Evolutionary conservation across 2,888 invertebrate species (phyloP), one percentile per base, ranked within the genome.

Genomic region (Drosophila nigricruria): DNA sequence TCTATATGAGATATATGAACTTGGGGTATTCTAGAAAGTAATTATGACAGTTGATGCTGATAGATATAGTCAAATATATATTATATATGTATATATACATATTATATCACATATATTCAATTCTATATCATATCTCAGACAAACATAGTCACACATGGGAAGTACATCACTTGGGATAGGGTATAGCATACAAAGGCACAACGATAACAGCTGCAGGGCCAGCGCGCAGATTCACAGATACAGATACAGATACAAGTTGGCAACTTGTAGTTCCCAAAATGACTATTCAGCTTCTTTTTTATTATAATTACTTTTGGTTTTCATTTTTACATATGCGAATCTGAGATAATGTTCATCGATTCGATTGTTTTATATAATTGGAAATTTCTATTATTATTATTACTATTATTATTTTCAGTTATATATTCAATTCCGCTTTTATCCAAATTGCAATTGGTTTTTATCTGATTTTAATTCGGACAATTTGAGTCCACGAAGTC

Each of bases 171-270:
- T 30, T 14, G 16, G 16, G 1, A 9, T 20, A 56, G 56, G 23
- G 56, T 20, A 32, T 23, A 4, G 16, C 5, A 16, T 3, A 9
- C 6, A 9, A 30, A 42, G 40, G 16, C 54, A 42, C 20, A 70
- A 61, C 67, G 72, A 70, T 72, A 70, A 69, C 69, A 71, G 67
- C 85, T 84, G 79, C 79, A 81, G 75, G 75, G 68, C 67, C 81
- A 57, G 18, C 34, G 47, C 45, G 36, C 58, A 79, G 61, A 60
- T 72, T 50, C 66, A 61, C 62, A 74, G 64, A 65, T 64, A 47
- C 77, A 8, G 8, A 23, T 23, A 25, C 43, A 25, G 16, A 6
- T 62, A 67, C 77, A 72, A 70, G 64, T 62, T 57, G 40, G 10
- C 61, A 69, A 20, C 59, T 53, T 54, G 57, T 74, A 63, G 66